These are phyloP conservation scores for Gobius niger DNA, from an alignment of 2,113 vertebrate genomes.

Conservation along the genomic window DNA sequence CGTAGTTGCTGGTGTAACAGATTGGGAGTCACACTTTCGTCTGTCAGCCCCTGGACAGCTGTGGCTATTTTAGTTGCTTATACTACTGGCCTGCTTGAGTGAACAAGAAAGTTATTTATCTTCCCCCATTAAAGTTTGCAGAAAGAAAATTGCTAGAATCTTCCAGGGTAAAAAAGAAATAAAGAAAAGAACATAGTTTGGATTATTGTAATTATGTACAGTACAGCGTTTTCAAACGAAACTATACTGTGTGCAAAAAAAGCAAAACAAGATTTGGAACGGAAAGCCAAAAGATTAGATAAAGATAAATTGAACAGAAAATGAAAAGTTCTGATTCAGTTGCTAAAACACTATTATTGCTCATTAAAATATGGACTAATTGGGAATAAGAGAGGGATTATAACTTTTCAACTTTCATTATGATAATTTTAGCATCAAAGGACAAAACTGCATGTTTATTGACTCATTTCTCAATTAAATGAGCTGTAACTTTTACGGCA, in stretches of 20 bases:
- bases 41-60: too few relatives aligned
- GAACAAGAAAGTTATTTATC: too few relatives aligned
- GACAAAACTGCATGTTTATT: slow-evolving; percentile 11
- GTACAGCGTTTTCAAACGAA: neutral
- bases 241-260: neutral
- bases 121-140: too few relatives aligned
- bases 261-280: neutral
- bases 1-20: too few relatives aligned
- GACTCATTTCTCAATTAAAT: slow-evolving; percentile 6
- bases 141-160: too few relatives aligned
- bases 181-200: too few relatives aligned
- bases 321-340: neutral
- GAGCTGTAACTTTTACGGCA: slow-evolving; percentile 4
- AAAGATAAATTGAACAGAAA: neutral
- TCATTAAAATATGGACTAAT: neutral
- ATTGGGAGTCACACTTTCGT: too few relatives aligned
- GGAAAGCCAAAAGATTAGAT: neutral
- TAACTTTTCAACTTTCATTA: neutral
- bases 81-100: too few relatives aligned
- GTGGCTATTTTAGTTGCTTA: too few relatives aligned
- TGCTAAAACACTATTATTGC: neutral
- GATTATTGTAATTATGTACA: too few relatives aligned
- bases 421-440: slow-evolving; percentile 1
- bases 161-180: too few relatives aligned
- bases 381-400: neutral